Evolutionary conservation across 2,113 vertebrate genomes (phyloP).

Genomic region (Crotalus horridus): DNA sequence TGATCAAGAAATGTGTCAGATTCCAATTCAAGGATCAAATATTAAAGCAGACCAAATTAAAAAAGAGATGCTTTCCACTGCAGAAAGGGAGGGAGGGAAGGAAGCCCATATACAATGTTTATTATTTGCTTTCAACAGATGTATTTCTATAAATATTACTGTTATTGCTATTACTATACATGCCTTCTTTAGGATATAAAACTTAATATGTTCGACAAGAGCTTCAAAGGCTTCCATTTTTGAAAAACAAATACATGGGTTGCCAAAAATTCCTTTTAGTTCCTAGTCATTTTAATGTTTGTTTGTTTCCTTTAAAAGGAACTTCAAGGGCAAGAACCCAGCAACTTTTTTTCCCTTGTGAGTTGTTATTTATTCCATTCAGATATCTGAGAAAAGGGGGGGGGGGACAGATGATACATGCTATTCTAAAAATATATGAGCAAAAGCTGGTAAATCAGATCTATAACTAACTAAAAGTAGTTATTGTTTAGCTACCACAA

Average conservation of each 20-base stretch:
- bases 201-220: not conserved
- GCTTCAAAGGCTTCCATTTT: not conserved
- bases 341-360: not conserved
- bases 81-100: not conserved
- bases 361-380: conserved; percentile 6
- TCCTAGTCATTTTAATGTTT: not conserved
- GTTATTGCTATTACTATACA: not conserved
- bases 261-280: conserved; percentile 8
- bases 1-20: conserved; percentile 39
- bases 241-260: not conserved
- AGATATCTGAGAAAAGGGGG: not conserved
- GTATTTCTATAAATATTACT: not conserved
- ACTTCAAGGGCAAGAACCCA: not conserved
- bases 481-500: not conserved
- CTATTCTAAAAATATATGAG: not conserved
- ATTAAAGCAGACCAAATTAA: conserved; percentile 11
- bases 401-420: not conserved
- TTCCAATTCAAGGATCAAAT: conserved; percentile 34
- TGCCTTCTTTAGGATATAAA: not conserved
- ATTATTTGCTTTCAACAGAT: not conserved
- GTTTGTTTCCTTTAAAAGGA: not conserved
- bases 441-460: not conserved
- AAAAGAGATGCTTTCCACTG: not conserved
- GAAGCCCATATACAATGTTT: not conserved
- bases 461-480: not conserved